Evolutionary conservation across 2,888 invertebrate genomes (phyloP).

Genomic region (Opisthograptis luteolata): DNA sequence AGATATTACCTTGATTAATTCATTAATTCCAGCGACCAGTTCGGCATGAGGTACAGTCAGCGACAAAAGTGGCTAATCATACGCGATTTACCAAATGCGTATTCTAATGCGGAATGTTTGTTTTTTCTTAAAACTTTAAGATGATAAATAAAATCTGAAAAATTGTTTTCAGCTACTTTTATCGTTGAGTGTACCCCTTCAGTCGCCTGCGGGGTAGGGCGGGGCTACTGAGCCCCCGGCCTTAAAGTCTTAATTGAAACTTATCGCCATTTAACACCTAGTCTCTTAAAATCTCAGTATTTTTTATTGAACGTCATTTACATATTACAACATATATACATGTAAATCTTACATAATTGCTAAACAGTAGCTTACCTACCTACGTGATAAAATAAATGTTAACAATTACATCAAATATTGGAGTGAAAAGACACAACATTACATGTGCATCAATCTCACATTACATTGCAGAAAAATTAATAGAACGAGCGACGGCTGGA

Average conservation of each 20-base stretch:
- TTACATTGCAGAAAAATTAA: not conserved
- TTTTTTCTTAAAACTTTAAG: too few species aligned
- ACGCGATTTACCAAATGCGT: too few species aligned
- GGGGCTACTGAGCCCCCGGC: too few species aligned
- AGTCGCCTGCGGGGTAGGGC: too few species aligned
- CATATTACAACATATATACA: slow-evolving; percentile 67
- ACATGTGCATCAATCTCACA: slow-evolving; percentile 44
- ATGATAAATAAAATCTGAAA: too few species aligned
- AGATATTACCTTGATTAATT: too few species aligned
- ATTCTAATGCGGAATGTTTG: too few species aligned
- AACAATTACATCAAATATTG: slow-evolving; percentile 47
- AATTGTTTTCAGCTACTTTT: too few species aligned
- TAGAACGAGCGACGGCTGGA: not conserved
- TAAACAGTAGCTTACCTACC: slow-evolving; percentile 45
- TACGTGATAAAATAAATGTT: slow-evolving; percentile 53
- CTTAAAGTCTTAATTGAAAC: slow-evolving; percentile 21
- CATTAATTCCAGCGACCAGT: too few species aligned
- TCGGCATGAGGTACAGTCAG: too few species aligned
- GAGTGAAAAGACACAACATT: slow-evolving; percentile 45
- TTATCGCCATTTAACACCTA: slow-evolving; percentile 35
- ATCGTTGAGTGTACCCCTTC: too few species aligned
- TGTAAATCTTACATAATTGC: slow-evolving; percentile 47
- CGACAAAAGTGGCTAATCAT: too few species aligned
- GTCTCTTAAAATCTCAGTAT: slow-evolving; percentile 13
- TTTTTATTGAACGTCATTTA: slow-evolving; percentile 34